Conservation (phyloP, 2,888 invertebrate genomes). For the Xylocampa areola region DNA sequence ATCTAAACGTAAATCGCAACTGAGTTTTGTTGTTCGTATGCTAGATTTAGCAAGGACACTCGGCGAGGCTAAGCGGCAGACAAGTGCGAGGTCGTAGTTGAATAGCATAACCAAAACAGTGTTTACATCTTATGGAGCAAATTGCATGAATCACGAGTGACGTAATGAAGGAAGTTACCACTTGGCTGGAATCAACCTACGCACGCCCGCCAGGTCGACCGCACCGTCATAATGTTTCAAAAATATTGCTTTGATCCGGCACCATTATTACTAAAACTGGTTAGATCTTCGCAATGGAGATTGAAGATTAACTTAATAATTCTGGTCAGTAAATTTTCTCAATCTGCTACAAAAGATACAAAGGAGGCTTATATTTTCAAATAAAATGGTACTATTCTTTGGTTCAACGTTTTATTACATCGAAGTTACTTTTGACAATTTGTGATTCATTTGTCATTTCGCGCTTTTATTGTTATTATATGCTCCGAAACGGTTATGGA, state of each 20-base stretch:
- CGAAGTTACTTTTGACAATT: slow-evolving; percentile 14
- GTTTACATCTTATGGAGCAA: slow-evolving; percentile 72
- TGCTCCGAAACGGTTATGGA: too few relatives aligned
- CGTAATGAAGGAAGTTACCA: slow-evolving; percentile 86
- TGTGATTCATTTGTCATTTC: too few relatives aligned
- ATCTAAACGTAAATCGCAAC: slow-evolving; percentile 56
- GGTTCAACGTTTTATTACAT: slow-evolving; percentile 19
- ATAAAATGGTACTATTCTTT: slow-evolving; percentile 40
- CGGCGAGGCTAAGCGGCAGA: slow-evolving; percentile 44
- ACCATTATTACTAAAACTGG: slow-evolving; percentile 68
- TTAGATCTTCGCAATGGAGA: slow-evolving; percentile 65
- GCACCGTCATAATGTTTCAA: slow-evolving; percentile 70
- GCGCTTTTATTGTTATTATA: too few relatives aligned
- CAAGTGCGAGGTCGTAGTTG: slow-evolving; percentile 73
- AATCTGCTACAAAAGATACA: slow-evolving; percentile 47
- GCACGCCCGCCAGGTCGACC: slow-evolving; percentile 72
- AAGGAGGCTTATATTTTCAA: slow-evolving; percentile 44
- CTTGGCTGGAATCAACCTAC: slow-evolving; percentile 81
- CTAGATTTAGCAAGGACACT: slow-evolving; percentile 71
- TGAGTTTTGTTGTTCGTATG: slow-evolving; percentile 53
- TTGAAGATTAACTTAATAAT: slow-evolving; percentile 69
- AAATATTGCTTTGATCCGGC: slow-evolving; percentile 74
- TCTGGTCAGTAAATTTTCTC: slow-evolving; percentile 62
- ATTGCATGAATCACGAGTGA: slow-evolving; percentile 84
- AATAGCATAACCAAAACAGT: slow-evolving; percentile 68